These are phyloP conservation scores for Lepidurus arcticus DNA, from an alignment of 1,140 invertebrate genomes.

Conservation along the genomic window DNA sequence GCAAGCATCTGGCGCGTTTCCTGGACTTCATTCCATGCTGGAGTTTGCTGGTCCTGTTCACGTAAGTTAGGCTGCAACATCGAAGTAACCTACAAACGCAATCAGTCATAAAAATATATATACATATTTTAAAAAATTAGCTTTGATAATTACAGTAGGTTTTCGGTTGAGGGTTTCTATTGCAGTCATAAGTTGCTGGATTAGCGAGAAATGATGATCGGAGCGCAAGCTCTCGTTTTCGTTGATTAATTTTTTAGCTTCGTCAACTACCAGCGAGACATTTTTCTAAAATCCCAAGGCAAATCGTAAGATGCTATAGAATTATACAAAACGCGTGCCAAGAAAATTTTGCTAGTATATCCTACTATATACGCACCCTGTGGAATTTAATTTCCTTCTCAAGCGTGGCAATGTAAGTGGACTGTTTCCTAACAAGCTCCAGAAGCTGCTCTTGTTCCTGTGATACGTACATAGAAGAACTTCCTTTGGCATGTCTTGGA, in stretches of 20 bases:
- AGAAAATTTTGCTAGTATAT: not conserved
- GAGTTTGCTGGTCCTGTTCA: not conserved
- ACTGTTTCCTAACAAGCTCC: conserved; percentile 25
- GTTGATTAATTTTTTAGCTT: conserved; percentile 4
- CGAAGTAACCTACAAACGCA: not conserved
- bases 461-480: not conserved
- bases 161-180: not conserved
- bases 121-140: not conserved
- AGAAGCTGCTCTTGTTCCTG: conserved; percentile 20
- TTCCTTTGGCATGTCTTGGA: not conserved
- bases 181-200: not conserved
- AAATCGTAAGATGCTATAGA: not conserved
- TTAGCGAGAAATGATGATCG: not conserved
- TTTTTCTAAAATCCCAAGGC: not conserved
- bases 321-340: not conserved
- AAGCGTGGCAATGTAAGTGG: conserved; percentile 22
- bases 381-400: conserved; percentile 33
- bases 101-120: not conserved
- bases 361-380: conserved; percentile 20
- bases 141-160: not conserved
- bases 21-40: conserved; percentile 8
- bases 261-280: not conserved
- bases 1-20: conserved; percentile 3
- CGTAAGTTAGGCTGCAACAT: not conserved
- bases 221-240: not conserved